Base-by-base conservation (phyloP, 2,797 vertebrate species). In the Neopelma chrysocephalum region DNA sequence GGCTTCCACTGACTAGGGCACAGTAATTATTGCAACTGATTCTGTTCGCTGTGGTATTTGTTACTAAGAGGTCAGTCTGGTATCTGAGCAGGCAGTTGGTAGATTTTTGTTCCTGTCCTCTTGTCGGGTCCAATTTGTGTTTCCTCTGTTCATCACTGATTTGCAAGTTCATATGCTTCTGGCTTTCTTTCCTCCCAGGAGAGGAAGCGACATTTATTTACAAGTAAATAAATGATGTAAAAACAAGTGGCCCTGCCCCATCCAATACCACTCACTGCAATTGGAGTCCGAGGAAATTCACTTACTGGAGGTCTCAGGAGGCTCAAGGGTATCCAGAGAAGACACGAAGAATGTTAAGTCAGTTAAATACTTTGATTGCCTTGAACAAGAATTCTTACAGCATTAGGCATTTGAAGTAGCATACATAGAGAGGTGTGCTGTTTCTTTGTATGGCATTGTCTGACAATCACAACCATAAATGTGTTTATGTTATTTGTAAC, bases 111-210 rank as follows among this genome's bases (percentile, higher is more conserved):
- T 69, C 68, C 36, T 80, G 71, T 80, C 47, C 26, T 94, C 82
- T 81, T 93, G 91, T 87, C 85, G 93, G 77, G 82, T 84, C 61
- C 43, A 54, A 93, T 93, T n/a, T 94, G 8, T 60, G 56, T 96
- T 96, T 96, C 70, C 40, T 69, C 32, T 27, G 14, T 84, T 93
- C 83, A 73, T 58, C 80, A 87, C 92, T 82, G 84, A 82, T 92
- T 91, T 96, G 94, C 96, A 94, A 85, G 94, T 82, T 82, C 75
- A 81, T 92, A 19, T 17, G 84, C 82, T 92, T 92, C 91, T 87
- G 80, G 94, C 88, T 95, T 93, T 11, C 66, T 69, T 93, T 73
- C 31, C 64, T 95, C 82, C 42, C 42, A 93, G 71, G 68, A 89
- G 79, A 77, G 45, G 66, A 85, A 85, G 84, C 23, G 65, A 81